Percentiles rank a stretch among this genome's conserved stretches.
phyloP scores from a whole-genome alignment of 1,140 invertebrate species.

The Anagrus nilaparvatae region DNA sequence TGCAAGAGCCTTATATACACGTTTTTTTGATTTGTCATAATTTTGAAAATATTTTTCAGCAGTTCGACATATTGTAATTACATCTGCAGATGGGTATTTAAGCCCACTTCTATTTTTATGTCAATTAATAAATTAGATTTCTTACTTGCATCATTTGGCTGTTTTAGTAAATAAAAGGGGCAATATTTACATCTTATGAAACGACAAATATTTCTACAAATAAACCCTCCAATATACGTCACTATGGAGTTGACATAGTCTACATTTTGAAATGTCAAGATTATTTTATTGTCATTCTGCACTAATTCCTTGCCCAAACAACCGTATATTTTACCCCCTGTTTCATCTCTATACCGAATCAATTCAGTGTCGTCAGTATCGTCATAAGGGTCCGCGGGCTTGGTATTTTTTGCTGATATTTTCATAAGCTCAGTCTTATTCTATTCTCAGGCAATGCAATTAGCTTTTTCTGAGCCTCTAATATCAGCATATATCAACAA shows the following conservation, averaged over 20 bases:
- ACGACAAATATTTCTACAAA: neutral
- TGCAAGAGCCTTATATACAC: neutral
- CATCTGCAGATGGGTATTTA: neutral
- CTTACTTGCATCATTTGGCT: too few relatives aligned
- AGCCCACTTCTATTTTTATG: slow-evolving; percentile 3
- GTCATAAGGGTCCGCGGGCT: too few relatives aligned
- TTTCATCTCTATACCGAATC: neutral
- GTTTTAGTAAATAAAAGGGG: neutral
- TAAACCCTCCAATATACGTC: neutral
- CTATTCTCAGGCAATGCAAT: too few relatives aligned
- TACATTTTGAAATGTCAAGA: too few relatives aligned
- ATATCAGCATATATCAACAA: too few relatives aligned
- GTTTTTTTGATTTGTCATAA: neutral
- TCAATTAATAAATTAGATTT: neutral
- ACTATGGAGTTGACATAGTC: too few relatives aligned
- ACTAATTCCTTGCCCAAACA: neutral
- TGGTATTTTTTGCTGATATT: neutral
- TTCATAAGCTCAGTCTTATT: slow-evolving; percentile 4
- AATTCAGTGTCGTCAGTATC: neutral
- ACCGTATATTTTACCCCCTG: neutral
- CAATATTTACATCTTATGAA: neutral
- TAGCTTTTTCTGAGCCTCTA: too few relatives aligned
- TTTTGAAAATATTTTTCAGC: neutral
- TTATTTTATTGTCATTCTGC: neutral
- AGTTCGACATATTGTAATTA: neutral